Evolutionary conservation across 2,888 invertebrate species (phyloP).

Genomic region (Lepeophtheirus nordmannii): DNA sequence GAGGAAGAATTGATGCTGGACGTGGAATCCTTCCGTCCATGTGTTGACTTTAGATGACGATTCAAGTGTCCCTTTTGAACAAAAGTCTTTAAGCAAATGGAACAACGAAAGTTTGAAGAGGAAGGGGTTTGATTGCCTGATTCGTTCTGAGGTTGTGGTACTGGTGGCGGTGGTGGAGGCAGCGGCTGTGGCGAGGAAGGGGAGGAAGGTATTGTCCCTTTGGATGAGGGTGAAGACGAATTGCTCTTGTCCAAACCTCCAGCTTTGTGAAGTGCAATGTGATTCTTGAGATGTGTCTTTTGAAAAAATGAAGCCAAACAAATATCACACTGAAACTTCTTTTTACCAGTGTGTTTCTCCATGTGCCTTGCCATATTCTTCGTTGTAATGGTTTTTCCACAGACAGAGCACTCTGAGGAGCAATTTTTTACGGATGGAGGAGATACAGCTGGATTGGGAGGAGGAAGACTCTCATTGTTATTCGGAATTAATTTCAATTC

Average conservation of each 20-base stretch:
- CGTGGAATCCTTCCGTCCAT: not conserved
- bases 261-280: not conserved
- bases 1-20: not conserved
- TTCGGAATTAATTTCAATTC: slow-evolving; percentile 12
- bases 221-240: not conserved
- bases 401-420: slow-evolving; percentile 9
- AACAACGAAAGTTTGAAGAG: not conserved
- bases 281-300: slow-evolving; percentile 5
- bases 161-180: too few species aligned
- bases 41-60: not conserved
- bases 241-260: not conserved
- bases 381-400: not conserved
- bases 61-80: not conserved
- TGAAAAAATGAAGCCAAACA: not conserved
- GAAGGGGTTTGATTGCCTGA: too few species aligned
- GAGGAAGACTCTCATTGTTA: not conserved
- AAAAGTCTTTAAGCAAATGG: slow-evolving; percentile 8
- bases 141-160: too few species aligned
- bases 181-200: not conserved
- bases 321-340: not conserved
- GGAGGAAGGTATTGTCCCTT: not conserved
- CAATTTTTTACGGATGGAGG: not conserved
- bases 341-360: slow-evolving; percentile 10
- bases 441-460: not conserved
- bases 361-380: slow-evolving; percentile 14